These are phyloP conservation scores for Platycheirus rosarum DNA, from an alignment of 2,888 invertebrate genomes.

Conservation along the genomic window DNA sequence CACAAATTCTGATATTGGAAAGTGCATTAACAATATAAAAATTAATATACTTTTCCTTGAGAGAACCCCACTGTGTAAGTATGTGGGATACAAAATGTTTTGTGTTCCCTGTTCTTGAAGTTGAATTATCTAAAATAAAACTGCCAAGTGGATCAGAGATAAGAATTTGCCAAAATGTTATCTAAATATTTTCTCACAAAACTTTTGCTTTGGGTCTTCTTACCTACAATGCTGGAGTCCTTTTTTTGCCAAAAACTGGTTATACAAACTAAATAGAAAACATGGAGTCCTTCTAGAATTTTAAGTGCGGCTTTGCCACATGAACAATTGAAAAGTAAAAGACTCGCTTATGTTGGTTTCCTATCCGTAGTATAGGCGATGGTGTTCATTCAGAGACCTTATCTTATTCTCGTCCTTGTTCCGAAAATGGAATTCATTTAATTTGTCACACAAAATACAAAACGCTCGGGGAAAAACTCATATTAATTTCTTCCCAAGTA, in stretches of 20 bases:
- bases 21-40: too few relatives aligned
- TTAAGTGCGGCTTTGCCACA: slow-evolving; percentile 45
- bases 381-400: not conserved
- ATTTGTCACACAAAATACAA: slow-evolving; percentile 53
- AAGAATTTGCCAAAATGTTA: slow-evolving; percentile 69
- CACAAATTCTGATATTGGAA: too few relatives aligned
- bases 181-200: slow-evolving; percentile 55
- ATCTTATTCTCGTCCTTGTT: slow-evolving; percentile 17
- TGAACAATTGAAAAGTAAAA: slow-evolving; percentile 30
- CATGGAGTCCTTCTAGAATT: slow-evolving; percentile 5
- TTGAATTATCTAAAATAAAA: slow-evolving; percentile 67
- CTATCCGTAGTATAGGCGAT: not conserved
- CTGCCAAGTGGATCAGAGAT: slow-evolving; percentile 71
- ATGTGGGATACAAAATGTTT: not conserved
- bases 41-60: not conserved
- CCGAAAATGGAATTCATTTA: slow-evolving; percentile 62
- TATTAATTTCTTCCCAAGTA: slow-evolving; percentile 40
- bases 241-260: slow-evolving; percentile 1
- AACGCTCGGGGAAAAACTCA: slow-evolving; percentile 48
- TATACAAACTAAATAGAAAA: not conserved
- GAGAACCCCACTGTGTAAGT: slow-evolving; percentile 7
- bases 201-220: slow-evolving; percentile 31
- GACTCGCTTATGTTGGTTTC: slow-evolving; percentile 9
- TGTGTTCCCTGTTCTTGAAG: slow-evolving; percentile 10
- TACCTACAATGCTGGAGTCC: slow-evolving; percentile 7